Base-by-base conservation (phyloP, 1,140 invertebrate species). In the Limonius californicus region DNA sequence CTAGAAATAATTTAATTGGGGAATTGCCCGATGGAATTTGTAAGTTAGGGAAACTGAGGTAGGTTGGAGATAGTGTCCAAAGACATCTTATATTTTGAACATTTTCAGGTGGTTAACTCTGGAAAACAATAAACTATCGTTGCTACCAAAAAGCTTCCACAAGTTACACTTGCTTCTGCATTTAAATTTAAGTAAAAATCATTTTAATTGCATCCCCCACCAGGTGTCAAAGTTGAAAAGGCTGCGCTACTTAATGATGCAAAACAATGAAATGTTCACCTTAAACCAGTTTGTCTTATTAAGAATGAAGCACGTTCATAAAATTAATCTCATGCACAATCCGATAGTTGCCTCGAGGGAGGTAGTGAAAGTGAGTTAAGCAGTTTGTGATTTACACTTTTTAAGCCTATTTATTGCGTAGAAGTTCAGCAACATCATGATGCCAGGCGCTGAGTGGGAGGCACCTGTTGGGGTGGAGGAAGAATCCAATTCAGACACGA, bases 61-160 rank as follows among this genome's bases (percentile, higher is more conserved):
- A 73, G 70, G 61, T 66, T 30, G 50, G 57, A 54, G 27, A 32
- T 32, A 32, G 11, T 32, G 27, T n/a, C n/a, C n/a, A n/a, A n/a
- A n/a, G n/a, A n/a, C n/a, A n/a, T n/a, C n/a, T n/a, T n/a, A n/a
- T n/a, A n/a, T n/a, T n/a, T n/a, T n/a, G n/a, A n/a, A n/a, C 19
- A 61, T 65, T 77, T 77, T 39, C 66, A 83, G 82, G 66, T 86
- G 84, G 84, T 64, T 85, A 4, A 85, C 84, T 1, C 73, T 83
- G 59, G 84, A 85, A 65, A 77, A 80, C 47, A 85, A 85, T 67
- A 72, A 79, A 32, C 73, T 86, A 54, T 75, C 75, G 18, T 71
- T 69, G 1, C 30, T 85, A n/a, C 83, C 84, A 11, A 61, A 71
- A 3, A 73, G 75, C 23, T 77, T 85, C 72, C 76, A 77, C 9